phyloP scores from a whole-genome alignment of 1,140 invertebrate genomes.

The Sycobia sp. region DNA sequence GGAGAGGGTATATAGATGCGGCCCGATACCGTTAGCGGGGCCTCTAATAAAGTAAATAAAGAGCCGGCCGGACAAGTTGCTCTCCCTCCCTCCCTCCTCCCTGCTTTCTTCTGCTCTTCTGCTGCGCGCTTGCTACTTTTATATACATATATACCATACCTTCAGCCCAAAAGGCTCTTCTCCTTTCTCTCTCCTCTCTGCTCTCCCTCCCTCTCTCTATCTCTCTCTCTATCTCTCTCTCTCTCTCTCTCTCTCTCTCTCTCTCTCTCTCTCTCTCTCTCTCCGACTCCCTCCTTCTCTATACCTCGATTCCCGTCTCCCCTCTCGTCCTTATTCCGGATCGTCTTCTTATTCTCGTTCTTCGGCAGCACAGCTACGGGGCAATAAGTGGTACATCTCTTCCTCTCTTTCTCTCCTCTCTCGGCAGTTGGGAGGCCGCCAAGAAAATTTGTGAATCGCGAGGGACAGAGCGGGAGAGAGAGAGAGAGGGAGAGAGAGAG shows the following conservation, averaged over 20 bases:
- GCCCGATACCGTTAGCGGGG: conserved; percentile 40
- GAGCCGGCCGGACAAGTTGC: conserved; percentile 44
- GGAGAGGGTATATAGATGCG: conserved; percentile 30
- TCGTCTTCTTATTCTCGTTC: too few relatives aligned
- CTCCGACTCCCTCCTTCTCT: neutral
- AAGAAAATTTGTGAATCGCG: conserved; percentile 25
- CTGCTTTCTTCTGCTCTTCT: neutral
- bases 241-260: conserved; percentile 3
- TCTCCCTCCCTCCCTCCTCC: neutral
- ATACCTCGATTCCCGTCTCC: neutral
- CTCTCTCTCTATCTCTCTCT: too few relatives aligned
- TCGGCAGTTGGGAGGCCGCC: too few relatives aligned
- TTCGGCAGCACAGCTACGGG: neutral
- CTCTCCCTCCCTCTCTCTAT: neutral
- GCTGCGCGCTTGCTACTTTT: too few relatives aligned
- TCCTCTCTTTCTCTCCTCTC: too few relatives aligned
- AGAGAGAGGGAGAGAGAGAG: too few relatives aligned
- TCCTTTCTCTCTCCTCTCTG: neutral
- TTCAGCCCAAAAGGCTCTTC: neutral
- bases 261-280: neutral
- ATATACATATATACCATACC: too few relatives aligned
- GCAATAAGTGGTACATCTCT: neutral
- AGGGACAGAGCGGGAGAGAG: too few relatives aligned
- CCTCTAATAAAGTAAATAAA: conserved; percentile 49
- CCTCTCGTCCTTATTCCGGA: neutral